Percentiles rank a stretch among this genome's conserved stretches.
Conservation (phyloP, 2,888 invertebrate genomes). For the Argyresthia goedartella region DNA sequence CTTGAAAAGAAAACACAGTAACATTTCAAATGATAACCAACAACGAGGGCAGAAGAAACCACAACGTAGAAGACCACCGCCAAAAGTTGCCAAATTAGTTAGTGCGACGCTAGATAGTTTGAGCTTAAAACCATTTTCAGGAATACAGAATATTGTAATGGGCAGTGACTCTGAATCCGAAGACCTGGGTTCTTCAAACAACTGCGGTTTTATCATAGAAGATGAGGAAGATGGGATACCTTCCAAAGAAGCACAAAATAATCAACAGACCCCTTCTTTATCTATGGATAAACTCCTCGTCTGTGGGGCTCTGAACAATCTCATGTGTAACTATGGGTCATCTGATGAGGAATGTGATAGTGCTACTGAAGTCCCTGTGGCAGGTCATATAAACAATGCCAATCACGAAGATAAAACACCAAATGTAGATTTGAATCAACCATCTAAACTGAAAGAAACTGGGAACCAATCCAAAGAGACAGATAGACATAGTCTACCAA, state of each 20-base stretch:
- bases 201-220: conserved; percentile 32
- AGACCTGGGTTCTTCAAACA: conserved; percentile 11
- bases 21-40: conserved; percentile 34
- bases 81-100: not conserved
- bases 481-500: not conserved
- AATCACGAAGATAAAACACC: conserved; percentile 8
- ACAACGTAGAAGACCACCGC: not conserved
- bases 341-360: conserved; percentile 35
- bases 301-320: conserved; percentile 67
- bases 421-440: not conserved
- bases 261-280: conserved; percentile 13
- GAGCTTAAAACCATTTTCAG: conserved; percentile 56
- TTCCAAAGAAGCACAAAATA: conserved; percentile 15
- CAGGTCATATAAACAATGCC: conserved; percentile 2
- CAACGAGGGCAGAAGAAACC: conserved; percentile 67
- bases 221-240: conserved; percentile 33
- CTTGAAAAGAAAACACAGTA: conserved; percentile 61
- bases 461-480: not conserved
- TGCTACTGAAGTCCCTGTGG: conserved; percentile 13
- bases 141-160: conserved; percentile 44
- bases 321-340: conserved; percentile 70
- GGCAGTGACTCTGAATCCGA: conserved; percentile 24
- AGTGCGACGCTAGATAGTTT: conserved; percentile 20
- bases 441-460: not conserved
- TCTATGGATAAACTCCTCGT: conserved; percentile 17